Base-by-base conservation (phyloP, 2,113 vertebrate genomes). In the Panthera leo region DNA sequence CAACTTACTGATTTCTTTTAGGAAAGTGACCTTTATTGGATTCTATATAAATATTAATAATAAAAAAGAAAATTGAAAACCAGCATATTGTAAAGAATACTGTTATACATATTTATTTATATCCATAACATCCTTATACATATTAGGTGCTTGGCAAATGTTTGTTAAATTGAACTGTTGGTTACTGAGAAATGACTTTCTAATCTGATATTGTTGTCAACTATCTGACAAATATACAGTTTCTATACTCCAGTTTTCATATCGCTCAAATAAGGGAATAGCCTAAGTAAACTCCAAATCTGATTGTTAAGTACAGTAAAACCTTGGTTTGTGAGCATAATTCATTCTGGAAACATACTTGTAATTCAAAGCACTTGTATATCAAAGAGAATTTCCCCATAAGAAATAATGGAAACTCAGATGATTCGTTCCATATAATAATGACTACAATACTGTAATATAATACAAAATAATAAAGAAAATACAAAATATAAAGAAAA, bases 161-260 rank as follows among this genome's bases (percentile, higher is more conserved):
- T 91, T 78, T 93, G 63, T 95, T 94, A 80, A 90, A 9, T 93
- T 53, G 29, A 89, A 89, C 53, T 87, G 5, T 76, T 89, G 15
- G 23, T 95, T 94, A n/a, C 61, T 36, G 36, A 91, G 61, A 86
- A 95, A 76, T 29, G 82, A 42, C n/a, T 88, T 91, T 85, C 42
- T 71, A 71, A 45, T 76, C 42, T 96, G 42, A 63, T 89, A 96
- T 96, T 91, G 39, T 61, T 94, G 36, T 75, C 36, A 89, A 71
- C 16, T 29, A 5, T 96, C 70, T 85, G 48, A 61, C 23, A 90
- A 51, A 36, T 92, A 80, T 31, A 67, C 0, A 87, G 11, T 75
- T 13, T 95, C 34, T 91, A 39, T 71, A 45, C 25, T 34, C 97
- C 48, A 65, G 58, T 80, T 96, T 93, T 53, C 21, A 42, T 91